Base-by-base conservation (phyloP, 2,888 invertebrate genomes). In the Litoditis marina region DNA sequence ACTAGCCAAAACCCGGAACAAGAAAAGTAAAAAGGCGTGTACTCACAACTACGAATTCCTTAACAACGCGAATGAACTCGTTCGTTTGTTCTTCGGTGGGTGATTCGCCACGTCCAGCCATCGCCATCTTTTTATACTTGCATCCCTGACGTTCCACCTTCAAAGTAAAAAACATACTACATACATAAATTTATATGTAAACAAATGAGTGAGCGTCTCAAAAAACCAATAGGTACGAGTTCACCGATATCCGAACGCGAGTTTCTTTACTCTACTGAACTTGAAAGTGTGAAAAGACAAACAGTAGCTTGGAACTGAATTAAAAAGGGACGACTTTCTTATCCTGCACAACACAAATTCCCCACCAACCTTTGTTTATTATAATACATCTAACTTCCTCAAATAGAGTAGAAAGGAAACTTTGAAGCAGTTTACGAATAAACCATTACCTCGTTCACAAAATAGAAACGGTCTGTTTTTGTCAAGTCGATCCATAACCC, bases 401-500 rank as follows among this genome's bases (percentile, higher is more conserved):
- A n/a, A n/a, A n/a, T n/a, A n/a, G n/a, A n/a, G n/a, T n/a, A n/a
- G n/a, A n/a, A n/a, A n/a, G n/a, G n/a, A n/a, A n/a, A n/a, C n/a
- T n/a, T n/a, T n/a, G n/a, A n/a, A n/a, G n/a, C n/a, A n/a, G n/a
- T n/a, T n/a, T n/a, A n/a, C n/a, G n/a, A n/a, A n/a, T 16, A 19
- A 42, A 25, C 22, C 50, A 63, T 39, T 13, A 98, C 87, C 65
- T 89, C 89, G n/a, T 86, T 84, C 69, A 89, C 90, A 79, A 92
- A 88, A 83, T 99, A 99, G 85, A 94, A 98, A 63, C 96, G 87
- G 67, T 87, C 88, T 0, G 98, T 96, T 82, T 95, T 94, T 0
- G 98, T 96, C 70, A 99, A 86, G 85, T 98, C 96, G 68, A 99
- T 90, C 92, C 96, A 93, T 28, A 98, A 84, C 0, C 96, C 96